Evolutionary conservation across 2,113 vertebrate species (phyloP).

Genomic region (Rhinopomastus cyanomelas): DNA sequence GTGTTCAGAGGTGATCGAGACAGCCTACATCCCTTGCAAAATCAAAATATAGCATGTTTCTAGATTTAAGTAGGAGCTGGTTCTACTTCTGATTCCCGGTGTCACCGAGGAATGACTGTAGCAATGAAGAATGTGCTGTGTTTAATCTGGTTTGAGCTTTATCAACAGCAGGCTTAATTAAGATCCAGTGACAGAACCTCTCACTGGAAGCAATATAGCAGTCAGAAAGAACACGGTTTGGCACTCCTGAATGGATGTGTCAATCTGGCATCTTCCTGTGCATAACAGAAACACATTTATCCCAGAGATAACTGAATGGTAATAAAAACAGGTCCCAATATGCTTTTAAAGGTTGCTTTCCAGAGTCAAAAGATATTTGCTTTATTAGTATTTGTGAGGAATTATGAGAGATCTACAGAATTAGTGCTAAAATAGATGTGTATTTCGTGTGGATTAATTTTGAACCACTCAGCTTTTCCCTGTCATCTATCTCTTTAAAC

Average conservation of each 20-base stretch:
- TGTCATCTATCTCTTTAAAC: background rate
- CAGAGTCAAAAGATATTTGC: background rate
- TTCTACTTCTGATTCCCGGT: background rate
- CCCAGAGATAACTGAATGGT: background rate
- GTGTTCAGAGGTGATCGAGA: background rate
- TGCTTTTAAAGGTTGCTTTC: background rate
- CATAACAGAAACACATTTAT: background rate
- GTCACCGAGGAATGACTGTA: background rate
- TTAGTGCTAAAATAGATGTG: background rate
- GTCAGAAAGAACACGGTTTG: background rate
- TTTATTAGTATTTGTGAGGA: background rate
- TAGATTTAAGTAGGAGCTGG: background rate
- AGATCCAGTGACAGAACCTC: background rate
- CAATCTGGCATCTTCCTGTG: slow-evolving; percentile 9
- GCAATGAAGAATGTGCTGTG: background rate
- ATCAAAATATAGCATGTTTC: background rate
- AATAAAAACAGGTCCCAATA: background rate
- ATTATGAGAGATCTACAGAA: background rate
- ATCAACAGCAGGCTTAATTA: slow-evolving; percentile 28
- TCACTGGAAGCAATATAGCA: slow-evolving; percentile 6
- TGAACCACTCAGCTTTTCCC: background rate
- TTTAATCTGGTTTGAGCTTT: slow-evolving; percentile 12
- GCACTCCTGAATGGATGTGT: slow-evolving; percentile 29
- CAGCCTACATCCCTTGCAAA: background rate
- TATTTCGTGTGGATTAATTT: background rate